A percentile compares a stretch with the other conserved stretches of the same genome.
phyloP scores from a whole-genome alignment of 2,888 invertebrate genomes.

The Torymus auratus region DNA sequence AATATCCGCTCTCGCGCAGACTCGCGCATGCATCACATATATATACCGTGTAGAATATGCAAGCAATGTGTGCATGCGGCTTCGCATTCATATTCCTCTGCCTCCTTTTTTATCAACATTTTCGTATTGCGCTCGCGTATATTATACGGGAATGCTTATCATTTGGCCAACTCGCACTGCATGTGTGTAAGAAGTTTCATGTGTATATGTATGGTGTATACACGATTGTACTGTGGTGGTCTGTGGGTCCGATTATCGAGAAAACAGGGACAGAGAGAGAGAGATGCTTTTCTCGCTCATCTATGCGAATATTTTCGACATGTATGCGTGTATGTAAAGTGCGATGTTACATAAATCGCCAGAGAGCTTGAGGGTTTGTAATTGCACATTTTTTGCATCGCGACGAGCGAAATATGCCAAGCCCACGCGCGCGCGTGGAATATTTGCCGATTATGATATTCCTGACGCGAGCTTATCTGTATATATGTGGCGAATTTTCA shows the following conservation, averaged over 20 bases:
- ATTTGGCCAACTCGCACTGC: not conserved
- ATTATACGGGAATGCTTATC: constrained; percentile 1
- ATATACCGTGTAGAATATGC: not conserved
- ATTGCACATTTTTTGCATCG: constrained; percentile 48
- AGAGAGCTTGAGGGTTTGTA: constrained; percentile 18
- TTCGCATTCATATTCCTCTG: too few relatives aligned
- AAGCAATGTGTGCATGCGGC: too few relatives aligned
- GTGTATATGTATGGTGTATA: not conserved
- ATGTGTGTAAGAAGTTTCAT: not conserved
- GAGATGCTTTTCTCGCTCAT: constrained; percentile 41
- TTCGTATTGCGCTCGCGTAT: not conserved
- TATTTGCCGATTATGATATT: constrained; percentile 20
- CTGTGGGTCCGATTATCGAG: constrained; percentile 40
- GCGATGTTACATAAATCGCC: constrained; percentile 20
- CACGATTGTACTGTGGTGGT: not conserved
- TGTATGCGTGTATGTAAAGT: not conserved
- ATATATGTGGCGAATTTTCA: constrained; percentile 1
- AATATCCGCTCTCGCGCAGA: constrained; percentile 17
- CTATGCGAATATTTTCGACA: constrained; percentile 23
- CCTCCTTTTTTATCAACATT: too few relatives aligned
- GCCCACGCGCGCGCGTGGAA: not conserved
- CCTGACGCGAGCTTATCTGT: not conserved
- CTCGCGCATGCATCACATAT: not conserved
- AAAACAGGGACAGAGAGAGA: too few relatives aligned
- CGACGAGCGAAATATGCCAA: not conserved